A percentile compares a stretch with the other conserved stretches of the same genome.
phyloP scores from a whole-genome alignment of 2,113 vertebrate species.

The Prinia subflava region DNA sequence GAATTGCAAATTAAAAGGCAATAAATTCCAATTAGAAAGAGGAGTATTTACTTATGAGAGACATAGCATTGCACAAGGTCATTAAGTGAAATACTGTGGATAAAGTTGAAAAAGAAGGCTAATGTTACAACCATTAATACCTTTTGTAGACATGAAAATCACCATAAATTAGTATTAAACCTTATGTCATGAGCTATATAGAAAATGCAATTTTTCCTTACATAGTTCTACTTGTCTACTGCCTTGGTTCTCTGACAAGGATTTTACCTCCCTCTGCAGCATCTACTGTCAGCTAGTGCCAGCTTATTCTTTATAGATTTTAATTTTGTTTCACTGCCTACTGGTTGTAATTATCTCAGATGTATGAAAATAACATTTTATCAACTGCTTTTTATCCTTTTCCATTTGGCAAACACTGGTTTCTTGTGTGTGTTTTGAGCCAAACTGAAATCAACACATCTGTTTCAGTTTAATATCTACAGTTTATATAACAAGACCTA shows the following conservation, averaged over 20 bases:
- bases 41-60: not conserved
- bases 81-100: conserved; percentile 7
- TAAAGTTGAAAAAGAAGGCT: not conserved
- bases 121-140: conserved; percentile 1
- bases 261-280: conserved; percentile 3
- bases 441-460: conserved; percentile 67
- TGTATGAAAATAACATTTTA: conserved; percentile 63
- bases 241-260: not conserved
- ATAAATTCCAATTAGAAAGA: conserved; percentile 10
- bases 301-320: conserved; percentile 51
- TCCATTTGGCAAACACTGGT: conserved; percentile 41
- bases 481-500: conserved; percentile 13
- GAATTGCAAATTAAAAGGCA: conserved; percentile 39
- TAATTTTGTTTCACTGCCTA: conserved; percentile 60
- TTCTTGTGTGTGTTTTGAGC: conserved; percentile 56
- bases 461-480: conserved; percentile 58
- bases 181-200: not conserved
- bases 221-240: not conserved
- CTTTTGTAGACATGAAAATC: not conserved
- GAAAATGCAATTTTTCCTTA: not conserved
- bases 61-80: not conserved
- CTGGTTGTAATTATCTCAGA: conserved; percentile 60
- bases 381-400: conserved; percentile 59
- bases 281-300: conserved; percentile 7
- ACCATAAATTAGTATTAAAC: conserved; percentile 1